These are phyloP conservation scores for Sminthurinus aureus DNA, from an alignment of 2,888 invertebrate genomes.

Conservation along the genomic window DNA sequence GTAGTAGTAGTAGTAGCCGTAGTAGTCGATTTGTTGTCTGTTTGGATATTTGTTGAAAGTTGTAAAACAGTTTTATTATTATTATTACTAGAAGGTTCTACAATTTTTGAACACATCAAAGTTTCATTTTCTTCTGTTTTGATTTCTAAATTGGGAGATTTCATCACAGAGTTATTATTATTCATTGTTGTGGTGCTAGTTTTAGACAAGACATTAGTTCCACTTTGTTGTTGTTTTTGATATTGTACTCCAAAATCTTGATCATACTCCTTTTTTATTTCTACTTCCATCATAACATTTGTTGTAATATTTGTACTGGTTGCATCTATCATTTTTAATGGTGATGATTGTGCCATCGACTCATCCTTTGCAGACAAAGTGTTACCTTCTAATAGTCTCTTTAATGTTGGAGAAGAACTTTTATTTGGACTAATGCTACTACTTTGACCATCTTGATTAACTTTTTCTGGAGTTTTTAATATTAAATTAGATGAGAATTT, in stretches of 20 bases:
- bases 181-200: no score
- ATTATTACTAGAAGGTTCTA: no score
- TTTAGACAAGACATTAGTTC: no score
- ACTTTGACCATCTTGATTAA: slow-evolving; percentile 10
- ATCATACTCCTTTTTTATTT: slow-evolving; percentile 19
- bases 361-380: slow-evolving; percentile 28
- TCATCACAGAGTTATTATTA: no score
- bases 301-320: background rate
- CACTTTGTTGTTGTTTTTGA: no score
- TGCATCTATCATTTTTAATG: background rate
- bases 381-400: slow-evolving; percentile 35
- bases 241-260: background rate
- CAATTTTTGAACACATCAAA: no score
- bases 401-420: slow-evolving; percentile 36
- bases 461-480: background rate
- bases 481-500: background rate
- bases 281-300: background rate
- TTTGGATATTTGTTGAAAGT: no score
- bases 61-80: no score
- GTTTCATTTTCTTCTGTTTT: no score
- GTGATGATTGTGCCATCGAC: slow-evolving; percentile 3
- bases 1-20: no score
- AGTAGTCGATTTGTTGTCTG: no score
- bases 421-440: slow-evolving; percentile 24
- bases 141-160: no score